Evolutionary conservation across 2,113 vertebrate species (phyloP), one percentile per base, ranked within the genome.

Genomic region (Etheostoma spectabile): DNA sequence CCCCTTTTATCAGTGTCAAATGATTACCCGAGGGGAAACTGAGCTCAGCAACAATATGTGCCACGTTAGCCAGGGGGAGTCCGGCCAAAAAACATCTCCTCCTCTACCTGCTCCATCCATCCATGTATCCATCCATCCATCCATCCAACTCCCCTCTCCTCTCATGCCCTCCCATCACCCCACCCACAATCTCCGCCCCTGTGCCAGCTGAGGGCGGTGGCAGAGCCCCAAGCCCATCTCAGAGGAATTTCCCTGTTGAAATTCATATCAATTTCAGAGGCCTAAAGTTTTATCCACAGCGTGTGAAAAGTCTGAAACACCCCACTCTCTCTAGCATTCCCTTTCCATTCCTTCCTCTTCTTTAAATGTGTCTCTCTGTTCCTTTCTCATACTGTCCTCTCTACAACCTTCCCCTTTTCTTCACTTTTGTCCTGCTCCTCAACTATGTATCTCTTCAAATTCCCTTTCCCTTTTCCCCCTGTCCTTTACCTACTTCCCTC

Each of bases 231-330:
- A 74, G 46, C 46, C 74, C 67, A 77, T 87, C 78, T 85, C 76
- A 86, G 68, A 91, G 80, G 87, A 93, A 94, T 93, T 92, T 92
- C 84, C 82, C 69, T 61, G 71, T 79, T 90, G 84, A 93, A 93
- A 89, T 93, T 77, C 86, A 85, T 83, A 92, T 90, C 83, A 86
- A 62, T 90, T 86, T 91, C 83, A 91, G 79, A 87, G 70, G 68
- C 74, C 75, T 84, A 59, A 55, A 75, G 52, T 89, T 87, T 87
- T 86, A 68, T 78, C 63, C 60, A 22, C 59, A 48, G 67, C 42
- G 60, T 86, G 69, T 87, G 60, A 87, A 88, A 86, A 79, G 62
- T 74, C 42, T 49, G 24, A 82, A 72, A 71, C 62, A 66, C 82
- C 49, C 48, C n/a, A 70, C 55, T 65, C 69, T 27, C 49, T 85